Conservation (phyloP, 1,140 invertebrate genomes). For the Pogonomyrmex barbatus region DNA sequence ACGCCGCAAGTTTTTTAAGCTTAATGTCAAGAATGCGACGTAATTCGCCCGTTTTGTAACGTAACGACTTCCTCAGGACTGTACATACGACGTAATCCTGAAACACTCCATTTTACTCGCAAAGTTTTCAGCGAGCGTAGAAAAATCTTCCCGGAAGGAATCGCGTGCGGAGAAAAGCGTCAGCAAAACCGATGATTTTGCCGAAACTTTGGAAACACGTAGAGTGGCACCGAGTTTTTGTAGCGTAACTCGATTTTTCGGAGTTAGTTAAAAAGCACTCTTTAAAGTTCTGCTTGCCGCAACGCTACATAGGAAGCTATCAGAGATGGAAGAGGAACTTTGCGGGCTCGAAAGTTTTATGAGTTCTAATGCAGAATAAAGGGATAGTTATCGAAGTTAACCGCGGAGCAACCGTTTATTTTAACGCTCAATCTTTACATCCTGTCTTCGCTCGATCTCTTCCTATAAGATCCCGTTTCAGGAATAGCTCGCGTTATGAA, state of each 20-base stretch:
- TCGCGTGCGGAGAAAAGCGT: constrained; percentile 28
- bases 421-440: constrained; percentile 63
- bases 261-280: constrained; percentile 62
- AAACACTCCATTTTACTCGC: constrained; percentile 31
- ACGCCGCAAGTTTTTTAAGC: constrained; percentile 48
- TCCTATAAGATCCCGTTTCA: not conserved
- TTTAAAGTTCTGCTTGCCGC: constrained; percentile 51
- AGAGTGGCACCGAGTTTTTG: constrained; percentile 60
- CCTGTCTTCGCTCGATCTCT: constrained; percentile 48
- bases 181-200: constrained; percentile 53
- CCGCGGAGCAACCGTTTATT: constrained; percentile 50
- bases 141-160: constrained; percentile 44
- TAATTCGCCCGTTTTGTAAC: constrained; percentile 27
- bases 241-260: constrained; percentile 57
- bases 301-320: constrained; percentile 52
- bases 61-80: not conserved
- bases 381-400: constrained; percentile 57
- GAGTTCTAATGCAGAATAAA: constrained; percentile 61
- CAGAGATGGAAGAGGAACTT: constrained; percentile 57
- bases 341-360: constrained; percentile 42
- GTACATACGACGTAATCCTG: constrained; percentile 12
- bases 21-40: constrained; percentile 47
- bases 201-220: constrained; percentile 44
- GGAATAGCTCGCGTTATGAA: not conserved
- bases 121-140: constrained; percentile 22